A percentile compares a stretch with the other conserved stretches of the same genome.
Conservation (phyloP, 2,888 invertebrate genomes). For the Melikaiella ostensackeni region DNA sequence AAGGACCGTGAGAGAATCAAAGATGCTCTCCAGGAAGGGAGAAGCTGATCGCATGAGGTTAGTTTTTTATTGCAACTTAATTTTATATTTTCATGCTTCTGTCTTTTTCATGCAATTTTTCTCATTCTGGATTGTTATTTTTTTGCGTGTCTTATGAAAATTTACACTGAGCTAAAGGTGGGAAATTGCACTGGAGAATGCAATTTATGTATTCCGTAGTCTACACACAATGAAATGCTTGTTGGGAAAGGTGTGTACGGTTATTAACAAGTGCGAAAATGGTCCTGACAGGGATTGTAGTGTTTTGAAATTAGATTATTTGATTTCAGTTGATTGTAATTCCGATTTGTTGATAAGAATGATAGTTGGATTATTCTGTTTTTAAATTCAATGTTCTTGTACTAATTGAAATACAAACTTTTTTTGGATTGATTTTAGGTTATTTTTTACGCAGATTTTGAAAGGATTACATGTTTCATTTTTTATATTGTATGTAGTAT, state of each 20-base stretch:
- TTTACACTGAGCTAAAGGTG: conserved; percentile 14
- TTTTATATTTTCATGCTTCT: neutral
- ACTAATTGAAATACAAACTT: too few relatives aligned
- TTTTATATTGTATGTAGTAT: too few relatives aligned
- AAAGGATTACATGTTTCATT: too few relatives aligned
- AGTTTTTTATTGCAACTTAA: neutral
- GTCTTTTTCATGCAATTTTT: neutral
- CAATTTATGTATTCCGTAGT: neutral
- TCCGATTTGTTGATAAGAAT: neutral
- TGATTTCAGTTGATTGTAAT: neutral
- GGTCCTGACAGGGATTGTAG: too few relatives aligned
- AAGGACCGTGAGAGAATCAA: conserved; percentile 27
- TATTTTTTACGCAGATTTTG: too few relatives aligned
- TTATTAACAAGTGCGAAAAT: neutral
- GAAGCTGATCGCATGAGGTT: conserved; percentile 5
- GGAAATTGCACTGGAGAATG: conserved; percentile 15
- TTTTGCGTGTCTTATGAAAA: conserved; percentile 25
- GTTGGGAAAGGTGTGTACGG: neutral
- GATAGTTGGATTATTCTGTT: neutral
- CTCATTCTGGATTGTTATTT: neutral
- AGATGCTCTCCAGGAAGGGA: conserved; percentile 20
- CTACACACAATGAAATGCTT: conserved; percentile 4
- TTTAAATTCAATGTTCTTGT: neutral
- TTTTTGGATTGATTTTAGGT: too few relatives aligned
- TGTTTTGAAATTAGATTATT: too few relatives aligned